Conservation (phyloP, 2,888 invertebrate species). For the Podabrus alpinus region DNA sequence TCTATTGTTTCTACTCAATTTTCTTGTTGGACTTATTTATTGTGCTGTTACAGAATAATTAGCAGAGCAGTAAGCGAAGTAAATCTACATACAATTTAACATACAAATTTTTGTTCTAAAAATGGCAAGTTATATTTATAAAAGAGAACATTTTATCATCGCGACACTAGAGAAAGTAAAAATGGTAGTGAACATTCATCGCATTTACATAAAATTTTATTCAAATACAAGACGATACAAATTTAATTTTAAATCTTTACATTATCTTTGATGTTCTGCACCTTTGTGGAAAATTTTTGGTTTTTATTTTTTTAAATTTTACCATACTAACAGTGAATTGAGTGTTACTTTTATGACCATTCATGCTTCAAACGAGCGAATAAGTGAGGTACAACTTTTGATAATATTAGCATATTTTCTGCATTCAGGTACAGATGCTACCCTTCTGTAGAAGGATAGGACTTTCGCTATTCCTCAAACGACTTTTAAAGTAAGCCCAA, state of each 20-base stretch:
- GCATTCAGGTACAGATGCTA: slow-evolving; percentile 41
- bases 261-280: slow-evolving; percentile 43
- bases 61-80: slow-evolving; percentile 5
- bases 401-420: slow-evolving; percentile 49
- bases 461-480: slow-evolving; percentile 11
- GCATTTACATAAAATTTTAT: slow-evolving; percentile 42
- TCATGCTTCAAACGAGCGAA: slow-evolving; percentile 43
- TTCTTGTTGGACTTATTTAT: slow-evolving; percentile 19
- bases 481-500: slow-evolving; percentile 10
- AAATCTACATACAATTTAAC: slow-evolving; percentile 10
- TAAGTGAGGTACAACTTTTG: slow-evolving; percentile 46
- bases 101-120: slow-evolving; percentile 2
- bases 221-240: slow-evolving; percentile 41
- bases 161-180: slow-evolving; percentile 5
- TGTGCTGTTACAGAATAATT: slow-evolving; percentile 12
- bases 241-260: slow-evolving; percentile 43
- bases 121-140: neutral
- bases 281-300: slow-evolving; percentile 38
- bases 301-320: slow-evolving; percentile 29
- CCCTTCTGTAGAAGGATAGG: slow-evolving; percentile 25
- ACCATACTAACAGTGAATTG: slow-evolving; percentile 35
- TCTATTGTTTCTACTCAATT: slow-evolving; percentile 30
- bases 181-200: slow-evolving; percentile 10
- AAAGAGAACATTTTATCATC: neutral
- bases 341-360: slow-evolving; percentile 45